Evolutionary conservation across 2,888 invertebrate genomes (phyloP).

Genomic region (Atethmia centrago): DNA sequence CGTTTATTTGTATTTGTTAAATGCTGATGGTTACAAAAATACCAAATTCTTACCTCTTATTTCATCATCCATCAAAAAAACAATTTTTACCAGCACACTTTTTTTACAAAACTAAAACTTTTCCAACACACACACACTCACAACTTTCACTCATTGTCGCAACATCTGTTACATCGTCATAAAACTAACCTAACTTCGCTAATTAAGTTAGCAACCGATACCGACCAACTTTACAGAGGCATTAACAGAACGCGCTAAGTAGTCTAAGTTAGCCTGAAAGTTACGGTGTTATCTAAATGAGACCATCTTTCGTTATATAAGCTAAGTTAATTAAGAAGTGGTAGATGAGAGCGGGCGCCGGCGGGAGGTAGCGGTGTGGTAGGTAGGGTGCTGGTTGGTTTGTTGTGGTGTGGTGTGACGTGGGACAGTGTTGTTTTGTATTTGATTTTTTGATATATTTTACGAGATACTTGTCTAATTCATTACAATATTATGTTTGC

Average conservation of each 20-base stretch:
- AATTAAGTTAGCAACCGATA: constrained; percentile 77
- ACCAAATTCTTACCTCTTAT: background rate
- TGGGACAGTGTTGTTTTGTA: constrained; percentile 1
- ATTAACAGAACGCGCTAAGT: constrained; percentile 84
- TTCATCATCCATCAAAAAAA: background rate
- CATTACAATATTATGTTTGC: background rate
- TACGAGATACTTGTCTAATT: background rate
- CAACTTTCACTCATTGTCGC: constrained; percentile 50
- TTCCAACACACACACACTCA: constrained; percentile 14
- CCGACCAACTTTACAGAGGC: constrained; percentile 73
- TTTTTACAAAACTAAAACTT: constrained; percentile 14
- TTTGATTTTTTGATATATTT: background rate
- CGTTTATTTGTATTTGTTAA: too few species aligned
- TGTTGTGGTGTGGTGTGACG: background rate
- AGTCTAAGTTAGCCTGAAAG: constrained; percentile 86
- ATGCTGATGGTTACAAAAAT: too few species aligned
- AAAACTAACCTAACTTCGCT: constrained; percentile 76
- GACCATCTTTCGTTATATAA: constrained; percentile 91
- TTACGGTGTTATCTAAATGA: constrained; percentile 91
- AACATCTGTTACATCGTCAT: constrained; percentile 71
- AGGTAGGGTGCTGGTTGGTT: constrained; percentile 66
- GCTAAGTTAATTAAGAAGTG: constrained; percentile 91
- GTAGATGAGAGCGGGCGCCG: constrained; percentile 90
- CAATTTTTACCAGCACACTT: background rate
- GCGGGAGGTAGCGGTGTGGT: constrained; percentile 80